Evolutionary conservation across 1,140 invertebrate species (phyloP).

Genomic region (Aphelinus certus): DNA sequence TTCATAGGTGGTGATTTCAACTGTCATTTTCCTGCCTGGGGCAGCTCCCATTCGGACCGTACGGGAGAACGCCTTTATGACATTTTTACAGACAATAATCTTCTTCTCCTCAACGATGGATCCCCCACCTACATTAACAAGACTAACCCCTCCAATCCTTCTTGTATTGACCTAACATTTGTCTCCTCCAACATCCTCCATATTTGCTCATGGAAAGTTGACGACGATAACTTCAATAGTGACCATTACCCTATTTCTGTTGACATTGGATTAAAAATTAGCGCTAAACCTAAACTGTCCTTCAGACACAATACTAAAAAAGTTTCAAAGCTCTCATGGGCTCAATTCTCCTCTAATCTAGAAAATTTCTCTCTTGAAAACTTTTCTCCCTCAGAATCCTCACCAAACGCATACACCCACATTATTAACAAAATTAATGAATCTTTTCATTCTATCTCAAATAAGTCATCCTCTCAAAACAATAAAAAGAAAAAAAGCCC

Average conservation of each 20-base stretch:
- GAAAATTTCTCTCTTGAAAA: not conserved
- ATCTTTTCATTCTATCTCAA: not conserved
- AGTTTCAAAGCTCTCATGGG: not conserved
- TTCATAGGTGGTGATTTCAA: constrained; percentile 10
- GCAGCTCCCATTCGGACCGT: not conserved
- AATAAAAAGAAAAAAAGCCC: not conserved
- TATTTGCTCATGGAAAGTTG: not conserved
- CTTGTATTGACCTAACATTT: constrained; percentile 1
- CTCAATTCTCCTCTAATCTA: not conserved
- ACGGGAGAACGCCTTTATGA: not conserved
- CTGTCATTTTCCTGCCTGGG: not conserved
- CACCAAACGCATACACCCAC: not conserved
- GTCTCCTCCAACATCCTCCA: constrained; percentile 2
- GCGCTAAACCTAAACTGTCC: not conserved
- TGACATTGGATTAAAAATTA: not conserved
- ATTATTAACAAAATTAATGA: not conserved
- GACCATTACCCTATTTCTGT: not conserved
- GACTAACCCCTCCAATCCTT: not conserved
- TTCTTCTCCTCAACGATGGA: not conserved
- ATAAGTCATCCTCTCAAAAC: not conserved
- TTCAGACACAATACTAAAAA: not conserved
- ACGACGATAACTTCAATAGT: not conserved
- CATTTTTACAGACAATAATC: not conserved
- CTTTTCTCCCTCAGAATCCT: not conserved
- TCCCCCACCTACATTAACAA: constrained; percentile 1